A percentile compares a stretch with the other conserved stretches of the same genome.
These are phyloP conservation scores for Ctena decussata DNA, from an alignment of 2,888 invertebrate genomes.

Conservation along the genomic window DNA sequence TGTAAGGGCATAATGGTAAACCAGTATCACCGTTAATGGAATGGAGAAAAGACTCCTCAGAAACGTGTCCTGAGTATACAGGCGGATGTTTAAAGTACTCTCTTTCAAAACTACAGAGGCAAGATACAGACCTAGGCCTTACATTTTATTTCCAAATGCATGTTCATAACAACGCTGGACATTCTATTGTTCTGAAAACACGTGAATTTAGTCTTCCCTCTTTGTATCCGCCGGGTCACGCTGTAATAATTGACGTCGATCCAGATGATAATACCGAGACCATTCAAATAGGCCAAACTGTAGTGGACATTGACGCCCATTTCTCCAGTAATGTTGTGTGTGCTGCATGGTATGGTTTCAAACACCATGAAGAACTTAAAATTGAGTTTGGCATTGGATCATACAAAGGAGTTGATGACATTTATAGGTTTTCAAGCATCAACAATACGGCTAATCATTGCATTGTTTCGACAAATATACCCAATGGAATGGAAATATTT, in stretches of 20 bases:
- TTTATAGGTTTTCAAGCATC: constrained; percentile 9
- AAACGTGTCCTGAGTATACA: not conserved
- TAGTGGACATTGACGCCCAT: constrained; percentile 26
- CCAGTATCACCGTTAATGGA: constrained; percentile 30
- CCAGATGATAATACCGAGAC: not conserved
- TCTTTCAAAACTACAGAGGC: constrained; percentile 13
- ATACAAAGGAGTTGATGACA: constrained; percentile 14
- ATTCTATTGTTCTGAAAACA: constrained; percentile 35
- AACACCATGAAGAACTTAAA: constrained; percentile 31
- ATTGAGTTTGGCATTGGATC: constrained; percentile 45
- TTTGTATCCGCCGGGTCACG: constrained; percentile 33
- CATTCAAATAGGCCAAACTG: not conserved
- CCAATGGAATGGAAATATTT: not conserved
- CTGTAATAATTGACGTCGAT: constrained; percentile 46
- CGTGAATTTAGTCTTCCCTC: constrained; percentile 42
- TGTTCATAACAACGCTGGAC: constrained; percentile 62
- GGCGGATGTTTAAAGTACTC: constrained; percentile 54
- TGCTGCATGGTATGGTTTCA: constrained; percentile 38
- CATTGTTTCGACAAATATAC: not conserved
- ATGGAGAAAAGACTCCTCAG: constrained; percentile 38
- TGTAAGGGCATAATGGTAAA: constrained; percentile 17
- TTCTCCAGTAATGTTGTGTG: constrained; percentile 35
- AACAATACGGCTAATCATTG: not conserved
- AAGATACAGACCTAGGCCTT: constrained; percentile 20
- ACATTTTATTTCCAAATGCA: constrained; percentile 31